Evolutionary conservation across 2,797 vertebrate species (phyloP).

Genomic region (Chiloscyllium punctatum): DNA sequence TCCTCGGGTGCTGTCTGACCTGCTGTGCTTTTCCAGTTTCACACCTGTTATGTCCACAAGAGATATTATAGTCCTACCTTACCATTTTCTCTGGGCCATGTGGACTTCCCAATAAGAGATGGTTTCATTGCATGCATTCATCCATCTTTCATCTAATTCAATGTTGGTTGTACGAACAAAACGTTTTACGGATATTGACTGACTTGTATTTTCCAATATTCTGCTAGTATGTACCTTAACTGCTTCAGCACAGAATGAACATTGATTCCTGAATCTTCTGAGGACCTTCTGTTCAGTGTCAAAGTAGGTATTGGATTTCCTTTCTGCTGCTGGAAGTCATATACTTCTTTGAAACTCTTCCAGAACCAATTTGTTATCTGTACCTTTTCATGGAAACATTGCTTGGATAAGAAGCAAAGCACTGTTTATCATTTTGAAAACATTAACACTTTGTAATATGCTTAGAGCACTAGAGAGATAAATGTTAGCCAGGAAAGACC

Average conservation of each 20-base stretch:
- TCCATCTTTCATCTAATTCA: not conserved
- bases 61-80: not conserved
- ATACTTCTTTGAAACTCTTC: not conserved
- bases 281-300: not conserved
- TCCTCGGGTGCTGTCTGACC: no score
- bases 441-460: not conserved
- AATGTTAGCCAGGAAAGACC: no score
- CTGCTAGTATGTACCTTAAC: not conserved
- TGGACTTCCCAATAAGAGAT: not conserved
- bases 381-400: not conserved
- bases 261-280: not conserved
- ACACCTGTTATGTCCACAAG: not conserved
- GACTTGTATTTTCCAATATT: not conserved
- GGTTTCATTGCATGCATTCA: no score
- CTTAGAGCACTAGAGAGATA: no score
- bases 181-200: not conserved
- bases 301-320: not conserved
- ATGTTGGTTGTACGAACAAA: not conserved
- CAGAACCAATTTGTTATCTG: not conserved
- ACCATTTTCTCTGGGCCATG: not conserved
- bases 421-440: not conserved
- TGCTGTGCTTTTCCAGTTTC: no score
- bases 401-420: not conserved
- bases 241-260: not conserved
- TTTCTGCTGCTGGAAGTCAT: not conserved